These are phyloP conservation scores for Syritta pipiens DNA, from an alignment of 2,888 invertebrate genomes.

Conservation along the genomic window DNA sequence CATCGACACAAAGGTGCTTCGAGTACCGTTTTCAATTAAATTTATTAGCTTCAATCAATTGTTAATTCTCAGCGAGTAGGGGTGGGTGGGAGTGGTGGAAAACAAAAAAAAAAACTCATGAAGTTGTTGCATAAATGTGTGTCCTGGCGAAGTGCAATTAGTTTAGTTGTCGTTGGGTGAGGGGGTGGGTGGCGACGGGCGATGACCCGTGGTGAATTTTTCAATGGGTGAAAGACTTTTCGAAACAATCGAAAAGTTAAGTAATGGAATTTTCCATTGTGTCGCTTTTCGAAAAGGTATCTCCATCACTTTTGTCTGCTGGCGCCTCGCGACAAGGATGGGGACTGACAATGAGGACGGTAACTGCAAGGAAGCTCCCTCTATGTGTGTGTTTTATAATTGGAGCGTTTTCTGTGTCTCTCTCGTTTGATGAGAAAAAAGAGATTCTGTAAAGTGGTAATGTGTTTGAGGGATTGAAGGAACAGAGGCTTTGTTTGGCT, in stretches of 20 bases:
- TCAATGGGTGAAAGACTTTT: neutral
- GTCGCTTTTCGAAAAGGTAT: neutral
- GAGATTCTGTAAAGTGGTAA: no score
- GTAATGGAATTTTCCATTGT: conserved; percentile 29
- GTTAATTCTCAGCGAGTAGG: conserved; percentile 14
- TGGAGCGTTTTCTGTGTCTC: no score
- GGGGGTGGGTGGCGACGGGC: neutral
- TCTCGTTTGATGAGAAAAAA: no score
- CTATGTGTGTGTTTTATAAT: no score
- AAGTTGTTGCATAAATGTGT: conserved; percentile 20
- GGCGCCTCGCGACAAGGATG: no score
- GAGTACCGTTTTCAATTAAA: conserved; percentile 40
- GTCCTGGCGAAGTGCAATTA: conserved; percentile 27
- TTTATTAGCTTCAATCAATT: conserved; percentile 47
- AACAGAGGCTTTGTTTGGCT: no score
- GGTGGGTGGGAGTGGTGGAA: neutral
- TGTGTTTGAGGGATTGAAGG: no score
- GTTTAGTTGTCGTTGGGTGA: conserved; percentile 22
- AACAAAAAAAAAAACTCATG: neutral
- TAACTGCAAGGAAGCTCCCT: no score
- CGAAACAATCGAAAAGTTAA: conserved; percentile 24
- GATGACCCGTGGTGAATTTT: neutral
- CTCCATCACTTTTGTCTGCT: no score
- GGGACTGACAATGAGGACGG: no score
- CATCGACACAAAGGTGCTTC: conserved; percentile 29